Base-by-base conservation (phyloP, 2,888 invertebrate species). In the Oscheius sp. region DNA sequence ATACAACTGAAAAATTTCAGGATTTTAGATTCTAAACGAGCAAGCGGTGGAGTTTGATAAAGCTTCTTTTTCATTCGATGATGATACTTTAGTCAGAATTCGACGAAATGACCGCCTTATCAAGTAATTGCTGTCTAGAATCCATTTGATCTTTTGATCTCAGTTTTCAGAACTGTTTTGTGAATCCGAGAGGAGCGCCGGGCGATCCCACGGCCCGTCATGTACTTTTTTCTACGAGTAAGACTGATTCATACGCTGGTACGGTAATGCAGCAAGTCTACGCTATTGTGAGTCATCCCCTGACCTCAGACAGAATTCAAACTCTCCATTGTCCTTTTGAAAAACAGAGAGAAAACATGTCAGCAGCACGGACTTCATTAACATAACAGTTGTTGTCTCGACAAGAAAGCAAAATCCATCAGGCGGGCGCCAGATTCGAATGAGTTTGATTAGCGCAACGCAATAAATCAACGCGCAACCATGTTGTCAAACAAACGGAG, bases 81-180 rank as follows among this genome's bases (percentile, higher is more conserved):
- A 25, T 45, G 61, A 61, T 42, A 15, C 45, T 27, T 27, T 42
- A 4, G 12, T 25, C 6, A 25, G 61, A 15, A 45, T 61, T 23
- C 4, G 27, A 42, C 31, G 61, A 31, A 64, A 64, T 46, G 48
- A 52, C 25, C 64, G 64, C 20, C 29, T 50, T n/a, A 50, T n/a
- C 15, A 52, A 29, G 64, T 64, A 20, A 20, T n/a, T 71, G 48
- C 33, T 66, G 2, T 69, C 65, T 8, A 68, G 68, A 34, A 48
- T 65, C 67, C 65, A 45, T 23, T 55, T 12, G 29, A n/a, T 5
- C 5, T 2, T 6, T 33, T 6, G 17, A 48, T 65, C 65, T 63
- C 69, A 75, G 75, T 33, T 73, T 88, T 46, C 88, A 89, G 55
- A 80, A 88, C 72, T 85, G 86, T 39, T 88, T 89, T 72, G 83